Conservation (phyloP, 2,797 vertebrate species). For the Atherinosoma microstoma region DNA sequence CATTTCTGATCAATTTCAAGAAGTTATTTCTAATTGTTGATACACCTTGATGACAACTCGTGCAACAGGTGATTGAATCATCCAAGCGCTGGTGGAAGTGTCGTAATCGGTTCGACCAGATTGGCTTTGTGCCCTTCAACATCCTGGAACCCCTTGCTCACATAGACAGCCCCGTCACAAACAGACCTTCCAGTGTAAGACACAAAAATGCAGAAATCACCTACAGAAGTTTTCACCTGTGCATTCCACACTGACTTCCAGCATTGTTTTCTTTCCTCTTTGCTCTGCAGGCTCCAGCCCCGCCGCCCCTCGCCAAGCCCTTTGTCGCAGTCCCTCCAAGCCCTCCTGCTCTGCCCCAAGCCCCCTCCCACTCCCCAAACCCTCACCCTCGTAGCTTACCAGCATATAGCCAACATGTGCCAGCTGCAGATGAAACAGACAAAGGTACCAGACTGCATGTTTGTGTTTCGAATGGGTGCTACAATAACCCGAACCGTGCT, state of each 20-base stretch:
- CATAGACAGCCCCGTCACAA: conserved; percentile 57
- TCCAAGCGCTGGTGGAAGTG: conserved; percentile 94
- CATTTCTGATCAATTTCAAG: background rate
- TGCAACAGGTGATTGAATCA: conserved; percentile 87
- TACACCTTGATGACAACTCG: background rate
- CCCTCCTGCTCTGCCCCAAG: conserved; percentile 32
- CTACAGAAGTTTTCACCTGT: conserved; percentile 14
- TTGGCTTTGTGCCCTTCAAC: conserved; percentile 92
- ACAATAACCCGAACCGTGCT: background rate
- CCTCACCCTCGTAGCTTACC: conserved; percentile 60
- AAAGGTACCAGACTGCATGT: conserved; percentile 67
- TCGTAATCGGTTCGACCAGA: conserved; percentile 84
- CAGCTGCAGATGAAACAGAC: conserved; percentile 72
- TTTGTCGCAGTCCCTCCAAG: conserved; percentile 52
- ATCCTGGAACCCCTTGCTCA: conserved; percentile 85
- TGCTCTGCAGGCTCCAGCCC: conserved; percentile 65
- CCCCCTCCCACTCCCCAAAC: conserved; percentile 39
- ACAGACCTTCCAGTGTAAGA: conserved; percentile 69
- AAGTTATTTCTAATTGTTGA: background rate
- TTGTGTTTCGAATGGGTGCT: background rate
- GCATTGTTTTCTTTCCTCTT: background rate
- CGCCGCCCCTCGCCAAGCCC: conserved; percentile 55
- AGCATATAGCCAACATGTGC: conserved; percentile 54
- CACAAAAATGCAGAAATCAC: background rate
- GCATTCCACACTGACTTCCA: conserved; percentile 25